Evolutionary conservation across 2,888 invertebrate species (phyloP).

Genomic region (Ctena decussata): DNA sequence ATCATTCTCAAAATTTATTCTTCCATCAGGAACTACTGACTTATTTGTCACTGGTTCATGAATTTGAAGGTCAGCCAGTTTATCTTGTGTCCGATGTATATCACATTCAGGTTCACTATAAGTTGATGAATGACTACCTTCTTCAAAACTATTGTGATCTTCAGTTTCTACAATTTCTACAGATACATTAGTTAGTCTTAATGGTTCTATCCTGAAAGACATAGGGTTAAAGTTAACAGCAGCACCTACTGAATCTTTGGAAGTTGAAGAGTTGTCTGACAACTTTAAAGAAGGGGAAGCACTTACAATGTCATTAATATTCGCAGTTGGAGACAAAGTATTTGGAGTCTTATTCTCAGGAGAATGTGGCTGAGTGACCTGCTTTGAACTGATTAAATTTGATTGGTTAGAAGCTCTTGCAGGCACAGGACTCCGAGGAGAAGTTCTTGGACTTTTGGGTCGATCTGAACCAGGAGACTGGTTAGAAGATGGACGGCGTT

Average conservation of each 20-base stretch:
- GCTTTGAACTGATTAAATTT: slow-evolving; percentile 27
- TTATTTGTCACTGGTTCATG: slow-evolving; percentile 26
- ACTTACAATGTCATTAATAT: not conserved
- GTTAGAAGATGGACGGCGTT: slow-evolving; percentile 77
- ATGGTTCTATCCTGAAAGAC: slow-evolving; percentile 61
- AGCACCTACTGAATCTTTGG: not conserved
- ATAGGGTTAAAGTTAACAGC: slow-evolving; percentile 22
- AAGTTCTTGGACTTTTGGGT: slow-evolving; percentile 63
- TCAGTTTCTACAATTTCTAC: slow-evolving; percentile 37
- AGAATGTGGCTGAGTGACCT: slow-evolving; percentile 40
- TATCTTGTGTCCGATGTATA: slow-evolving; percentile 52
- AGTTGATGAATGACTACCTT: slow-evolving; percentile 49
- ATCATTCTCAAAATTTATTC: not conserved
- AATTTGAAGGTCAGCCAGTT: slow-evolving; percentile 40
- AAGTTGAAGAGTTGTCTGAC: not conserved
- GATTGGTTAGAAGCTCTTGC: not conserved
- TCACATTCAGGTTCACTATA: slow-evolving; percentile 67
- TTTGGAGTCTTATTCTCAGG: not conserved
- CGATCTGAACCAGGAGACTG: slow-evolving; percentile 54
- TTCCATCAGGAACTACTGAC: not conserved
- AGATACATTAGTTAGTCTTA: slow-evolving; percentile 57
- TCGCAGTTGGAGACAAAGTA: not conserved
- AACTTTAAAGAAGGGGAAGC: not conserved
- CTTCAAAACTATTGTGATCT: slow-evolving; percentile 36
- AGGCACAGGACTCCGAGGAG: slow-evolving; percentile 55